Evolutionary conservation across 2,888 invertebrate species (phyloP).

Genomic region (Hydrotaea cyrtoneurina): DNA sequence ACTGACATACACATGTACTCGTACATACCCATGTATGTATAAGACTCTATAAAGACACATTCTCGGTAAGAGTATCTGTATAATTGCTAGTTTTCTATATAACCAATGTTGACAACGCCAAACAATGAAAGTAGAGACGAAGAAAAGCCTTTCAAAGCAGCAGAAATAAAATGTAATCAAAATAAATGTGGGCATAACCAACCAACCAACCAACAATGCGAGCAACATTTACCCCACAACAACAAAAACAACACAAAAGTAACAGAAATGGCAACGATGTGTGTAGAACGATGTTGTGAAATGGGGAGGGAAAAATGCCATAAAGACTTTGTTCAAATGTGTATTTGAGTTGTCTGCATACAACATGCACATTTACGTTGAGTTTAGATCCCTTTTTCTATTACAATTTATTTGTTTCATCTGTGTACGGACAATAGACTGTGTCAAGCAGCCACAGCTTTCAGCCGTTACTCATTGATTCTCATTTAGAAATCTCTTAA

Average conservation of each 20-base stretch:
- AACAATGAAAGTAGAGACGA: neutral
- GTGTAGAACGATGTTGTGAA: too few relatives aligned
- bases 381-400: too few relatives aligned
- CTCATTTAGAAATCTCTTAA: too few relatives aligned
- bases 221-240: neutral
- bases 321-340: neutral
- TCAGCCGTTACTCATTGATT: too few relatives aligned
- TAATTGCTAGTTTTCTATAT: neutral
- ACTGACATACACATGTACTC: neutral
- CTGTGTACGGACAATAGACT: too few relatives aligned
- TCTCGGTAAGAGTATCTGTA: neutral
- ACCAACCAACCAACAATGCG: neutral
- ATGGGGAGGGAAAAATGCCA: neutral
- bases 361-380: too few relatives aligned
- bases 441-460: too few relatives aligned
- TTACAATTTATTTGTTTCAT: too few relatives aligned
- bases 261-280: too few relatives aligned
- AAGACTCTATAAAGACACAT: neutral
- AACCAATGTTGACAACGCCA: neutral
- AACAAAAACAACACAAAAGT: neutral
- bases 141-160: neutral
- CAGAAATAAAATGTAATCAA: neutral
- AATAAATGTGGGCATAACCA: neutral
- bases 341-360: too few relatives aligned
- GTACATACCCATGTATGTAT: neutral